Evolutionary conservation across 2,888 invertebrate genomes (phyloP), one percentile per base, ranked within the genome.

Genomic region (Chalcis sispes): DNA sequence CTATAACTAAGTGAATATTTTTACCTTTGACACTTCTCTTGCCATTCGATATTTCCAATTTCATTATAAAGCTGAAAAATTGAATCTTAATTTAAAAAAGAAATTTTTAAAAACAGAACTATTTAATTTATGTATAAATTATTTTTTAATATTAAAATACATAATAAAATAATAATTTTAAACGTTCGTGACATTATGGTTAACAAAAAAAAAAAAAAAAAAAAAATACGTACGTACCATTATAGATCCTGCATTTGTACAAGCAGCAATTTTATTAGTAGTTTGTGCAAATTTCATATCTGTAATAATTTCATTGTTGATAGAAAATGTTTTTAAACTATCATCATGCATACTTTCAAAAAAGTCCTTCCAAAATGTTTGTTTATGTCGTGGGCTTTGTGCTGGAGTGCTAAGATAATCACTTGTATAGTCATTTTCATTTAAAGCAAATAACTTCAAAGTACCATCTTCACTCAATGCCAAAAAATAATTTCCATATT

Each of bases 401-500:
- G 77, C n/a, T 8, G 70, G 75, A 36, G 54, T 50, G 23, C 54
- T 72, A 18, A 77, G 50, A 40, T 72, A 46, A 29, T 79, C 65
- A 29, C 77, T 78, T 25, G 79, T 79, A 58, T 71, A 77, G 52
- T 82, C 82, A 4, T 82, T 82, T 8, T 82, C 79, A 5, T 75
- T 72, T 0, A 88, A 76, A 36, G 54, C 75, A 75, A 86, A 93
- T 32, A 93, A 82, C 77, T 91, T 91, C n/a, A 93, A 89, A 25
- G 88, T 87, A 0, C 93, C 92, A 80, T 91, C 91, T 32, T 88
- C 88, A 5, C 91, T 91, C 10, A 93, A 86, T 0, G 93, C 92
- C 15, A 93, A 89, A 67, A 94, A 92, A 27, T 90, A 89, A 0
- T 90, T 89, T 3, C 90, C 90, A 75, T 90, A 89, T 10, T 25